Evolutionary conservation across 2,797 vertebrate species (phyloP), one percentile per base, ranked within the genome.

Genomic region (Meda fulgida): DNA sequence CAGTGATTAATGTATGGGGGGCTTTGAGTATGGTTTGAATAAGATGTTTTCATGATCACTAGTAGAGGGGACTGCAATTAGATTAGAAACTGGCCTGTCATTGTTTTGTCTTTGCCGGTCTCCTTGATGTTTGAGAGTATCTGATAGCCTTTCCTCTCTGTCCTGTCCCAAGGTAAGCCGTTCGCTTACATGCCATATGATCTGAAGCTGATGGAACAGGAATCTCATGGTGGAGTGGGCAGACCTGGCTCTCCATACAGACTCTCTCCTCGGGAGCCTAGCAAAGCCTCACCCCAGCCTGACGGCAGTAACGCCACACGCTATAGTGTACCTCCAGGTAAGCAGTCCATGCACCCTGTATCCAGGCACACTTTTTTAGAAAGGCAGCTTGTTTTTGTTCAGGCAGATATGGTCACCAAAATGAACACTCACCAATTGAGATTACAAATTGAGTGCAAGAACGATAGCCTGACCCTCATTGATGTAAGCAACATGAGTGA

Each of bases 301-400:
- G 95, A 97, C 82, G 88, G 92, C 93, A 96, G 88, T 89, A 93
- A 94, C 87, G 87, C 94, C 83, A 91, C 93, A 79, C 93, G 95
- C 90, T 97, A 94, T 92, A 97, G 96, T 92, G 95, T 97, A 93
- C 97, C 95, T 0, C 97, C 97, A 97, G 97, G 97, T 97, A 96
- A 84, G 60, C 21, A 43, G 7, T 34, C 19, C 19, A 16, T 78
- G 21, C 29, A 46, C n/a, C 31, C 18, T 8, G 6, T 36, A 77
- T 63, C 43, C 4, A 34, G 29, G 38, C 13, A 60, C 7, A n/a
- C 14, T 53, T n/a, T 65, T 79, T 34, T 48, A 23, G 40, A 70
- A 38, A 55, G 29, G 34, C 43, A 19, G n/a, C 14, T 72, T 19
- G 26, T 31, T 2, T 72, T 48, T 73, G 19, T 51, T 51, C 5